Evolutionary conservation across 2,888 invertebrate genomes (phyloP).

Genomic region (Scelioninae gen. 2): DNA sequence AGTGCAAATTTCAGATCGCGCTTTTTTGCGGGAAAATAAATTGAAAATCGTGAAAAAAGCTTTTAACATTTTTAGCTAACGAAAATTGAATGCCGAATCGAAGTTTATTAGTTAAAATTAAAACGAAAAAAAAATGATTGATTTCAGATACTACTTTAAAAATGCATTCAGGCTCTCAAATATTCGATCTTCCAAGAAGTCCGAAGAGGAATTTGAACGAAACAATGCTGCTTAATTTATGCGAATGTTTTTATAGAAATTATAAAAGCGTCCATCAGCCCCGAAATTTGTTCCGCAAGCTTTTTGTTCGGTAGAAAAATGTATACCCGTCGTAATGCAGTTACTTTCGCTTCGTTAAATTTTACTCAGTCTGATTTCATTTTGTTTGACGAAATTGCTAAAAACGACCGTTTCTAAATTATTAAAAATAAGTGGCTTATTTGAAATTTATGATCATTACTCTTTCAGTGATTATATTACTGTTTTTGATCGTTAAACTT

Average conservation of each 20-base stretch:
- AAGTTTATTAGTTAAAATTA: conserved; percentile 22
- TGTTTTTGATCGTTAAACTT: conserved; percentile 9
- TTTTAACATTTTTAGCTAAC: conserved; percentile 35
- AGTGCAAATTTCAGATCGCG: conserved; percentile 36
- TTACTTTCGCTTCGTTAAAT: conserved; percentile 32
- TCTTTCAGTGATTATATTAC: conserved; percentile 10
- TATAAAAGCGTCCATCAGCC: not conserved
- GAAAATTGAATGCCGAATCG: conserved; percentile 29
- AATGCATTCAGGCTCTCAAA: too few relatives aligned
- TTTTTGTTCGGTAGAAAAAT: conserved; percentile 20
- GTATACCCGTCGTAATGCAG: conserved; percentile 5
- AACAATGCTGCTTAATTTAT: too few relatives aligned
- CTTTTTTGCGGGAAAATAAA: conserved; percentile 17
- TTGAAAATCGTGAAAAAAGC: conserved; percentile 45
- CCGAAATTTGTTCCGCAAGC: conserved; percentile 12
- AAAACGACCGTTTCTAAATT: conserved; percentile 1
- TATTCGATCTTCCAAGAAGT: too few relatives aligned
- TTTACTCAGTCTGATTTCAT: conserved; percentile 34
- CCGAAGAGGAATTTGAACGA: too few relatives aligned
- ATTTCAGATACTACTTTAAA: too few relatives aligned
- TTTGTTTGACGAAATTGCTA: conserved; percentile 9
- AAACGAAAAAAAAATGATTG: too few relatives aligned
- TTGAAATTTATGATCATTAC: conserved; percentile 17
- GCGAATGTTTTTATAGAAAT: not conserved
- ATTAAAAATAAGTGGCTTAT: conserved; percentile 21